phyloP scores from a whole-genome alignment of 1,140 invertebrate species.

The Papilio polytes region DNA sequence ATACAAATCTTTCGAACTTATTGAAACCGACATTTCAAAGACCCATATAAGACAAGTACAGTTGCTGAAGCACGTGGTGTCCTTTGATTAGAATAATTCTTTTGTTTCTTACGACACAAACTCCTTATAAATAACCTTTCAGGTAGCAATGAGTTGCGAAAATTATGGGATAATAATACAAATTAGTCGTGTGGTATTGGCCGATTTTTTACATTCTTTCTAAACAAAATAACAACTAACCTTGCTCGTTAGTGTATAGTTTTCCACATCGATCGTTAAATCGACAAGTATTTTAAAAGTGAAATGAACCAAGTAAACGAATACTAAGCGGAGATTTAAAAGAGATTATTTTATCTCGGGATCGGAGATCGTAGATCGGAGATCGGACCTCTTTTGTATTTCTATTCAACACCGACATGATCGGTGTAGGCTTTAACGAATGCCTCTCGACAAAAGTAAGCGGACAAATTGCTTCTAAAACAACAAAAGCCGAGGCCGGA shows the following conservation, averaged over 20 bases:
- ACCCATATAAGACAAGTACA: too few species aligned
- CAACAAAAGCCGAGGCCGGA: constrained; percentile 82
- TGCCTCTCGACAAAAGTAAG: constrained; percentile 79
- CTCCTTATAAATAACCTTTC: too few species aligned
- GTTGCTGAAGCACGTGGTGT: too few species aligned
- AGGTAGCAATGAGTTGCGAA: too few species aligned
- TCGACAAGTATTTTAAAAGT: constrained; percentile 12
- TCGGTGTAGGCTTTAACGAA: constrained; percentile 78
- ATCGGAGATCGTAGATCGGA: constrained; percentile 21
- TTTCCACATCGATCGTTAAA: not conserved
- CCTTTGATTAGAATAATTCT: too few species aligned
- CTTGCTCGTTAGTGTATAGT: not conserved
- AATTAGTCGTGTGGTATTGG: too few species aligned
- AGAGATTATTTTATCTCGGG: constrained; percentile 51
- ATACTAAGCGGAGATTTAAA: constrained; percentile 47
- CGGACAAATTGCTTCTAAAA: constrained; percentile 84
- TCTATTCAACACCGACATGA: constrained; percentile 71
- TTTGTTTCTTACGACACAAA: too few species aligned
- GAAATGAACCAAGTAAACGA: constrained; percentile 37
- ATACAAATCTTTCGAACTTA: too few species aligned
- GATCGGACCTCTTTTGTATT: constrained; percentile 22
- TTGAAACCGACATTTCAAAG: too few species aligned
- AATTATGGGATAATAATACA: too few species aligned
- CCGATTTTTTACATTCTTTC: too few species aligned
- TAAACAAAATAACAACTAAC: not conserved